These are phyloP conservation scores for Zygogramma bicolorata DNA, from an alignment of 2,888 invertebrate species.

Conservation along the genomic window DNA sequence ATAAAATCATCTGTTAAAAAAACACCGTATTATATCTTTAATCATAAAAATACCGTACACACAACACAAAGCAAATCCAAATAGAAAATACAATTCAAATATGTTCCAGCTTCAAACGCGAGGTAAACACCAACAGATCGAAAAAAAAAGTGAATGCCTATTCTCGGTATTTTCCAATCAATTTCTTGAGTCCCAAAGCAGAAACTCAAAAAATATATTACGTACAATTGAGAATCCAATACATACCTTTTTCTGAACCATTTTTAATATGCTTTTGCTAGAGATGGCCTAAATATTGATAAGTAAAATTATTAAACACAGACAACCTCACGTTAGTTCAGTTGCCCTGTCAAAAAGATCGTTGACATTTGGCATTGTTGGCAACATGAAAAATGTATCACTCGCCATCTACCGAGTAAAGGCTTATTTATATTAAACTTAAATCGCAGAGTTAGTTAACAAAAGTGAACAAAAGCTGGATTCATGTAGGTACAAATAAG, in stretches of 20 bases:
- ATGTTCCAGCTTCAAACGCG: neutral
- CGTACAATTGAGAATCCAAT: neutral
- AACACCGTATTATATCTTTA: neutral
- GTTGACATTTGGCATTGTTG: conserved; percentile 8
- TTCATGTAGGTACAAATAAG: too few relatives aligned
- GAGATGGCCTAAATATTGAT: conserved; percentile 50
- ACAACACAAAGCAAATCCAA: neutral
- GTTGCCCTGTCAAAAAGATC: conserved; percentile 37
- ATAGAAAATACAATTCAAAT: neutral
- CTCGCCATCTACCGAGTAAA: neutral
- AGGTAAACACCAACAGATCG: conserved; percentile 13
- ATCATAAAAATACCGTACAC: neutral
- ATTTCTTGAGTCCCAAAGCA: neutral
- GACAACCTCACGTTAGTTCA: conserved; percentile 26
- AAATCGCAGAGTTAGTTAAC: too few relatives aligned
- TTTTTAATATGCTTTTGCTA: conserved; percentile 45
- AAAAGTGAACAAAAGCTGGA: too few relatives aligned
- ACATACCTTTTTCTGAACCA: conserved; percentile 63
- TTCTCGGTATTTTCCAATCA: neutral
- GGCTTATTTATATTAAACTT: too few relatives aligned
- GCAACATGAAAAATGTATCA: neutral
- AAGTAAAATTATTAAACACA: conserved; percentile 31
- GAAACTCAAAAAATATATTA: conserved; percentile 16
- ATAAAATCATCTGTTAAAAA: neutral
- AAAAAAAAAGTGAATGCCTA: neutral